phyloP scores from a whole-genome alignment of 2,113 vertebrate genomes.

The Trematocara marginatum region DNA sequence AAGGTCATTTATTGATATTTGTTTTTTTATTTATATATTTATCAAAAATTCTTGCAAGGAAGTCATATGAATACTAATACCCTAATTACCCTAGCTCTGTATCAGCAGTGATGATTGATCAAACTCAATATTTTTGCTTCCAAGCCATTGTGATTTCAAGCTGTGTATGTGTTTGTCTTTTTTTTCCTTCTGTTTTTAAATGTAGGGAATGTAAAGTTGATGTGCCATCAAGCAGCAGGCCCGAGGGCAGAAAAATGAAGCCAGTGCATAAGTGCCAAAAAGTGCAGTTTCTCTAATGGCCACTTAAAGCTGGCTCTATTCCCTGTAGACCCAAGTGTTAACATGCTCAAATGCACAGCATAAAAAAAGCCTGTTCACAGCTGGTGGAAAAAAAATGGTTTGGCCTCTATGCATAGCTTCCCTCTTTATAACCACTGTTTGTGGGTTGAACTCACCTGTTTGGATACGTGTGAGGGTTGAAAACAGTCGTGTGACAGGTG shows the following conservation, averaged over 20 bases:
- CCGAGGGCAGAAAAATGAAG: background rate
- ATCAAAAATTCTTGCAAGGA: background rate
- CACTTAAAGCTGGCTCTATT: background rate
- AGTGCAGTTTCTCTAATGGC: background rate
- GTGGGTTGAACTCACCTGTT: background rate
- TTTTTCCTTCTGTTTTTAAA: background rate
- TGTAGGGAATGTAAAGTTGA: background rate
- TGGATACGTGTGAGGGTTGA: background rate
- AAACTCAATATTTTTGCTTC: background rate
- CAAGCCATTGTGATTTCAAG: background rate
- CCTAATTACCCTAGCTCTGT: background rate
- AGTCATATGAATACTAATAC: background rate
- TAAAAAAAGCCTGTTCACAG: background rate
- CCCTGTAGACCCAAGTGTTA: background rate
- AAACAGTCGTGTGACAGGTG: background rate
- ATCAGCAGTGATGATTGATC: background rate
- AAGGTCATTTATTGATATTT: background rate
- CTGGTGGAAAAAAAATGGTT: background rate
- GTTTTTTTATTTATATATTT: background rate
- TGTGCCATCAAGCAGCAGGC: background rate
- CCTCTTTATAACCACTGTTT: background rate
- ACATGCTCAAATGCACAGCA: background rate
- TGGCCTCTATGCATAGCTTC: background rate
- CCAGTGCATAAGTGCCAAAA: background rate
- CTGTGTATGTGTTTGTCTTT: background rate